Evolutionary conservation across 2,888 invertebrate species (phyloP).

Genomic region (Plagodis pulveraria): DNA sequence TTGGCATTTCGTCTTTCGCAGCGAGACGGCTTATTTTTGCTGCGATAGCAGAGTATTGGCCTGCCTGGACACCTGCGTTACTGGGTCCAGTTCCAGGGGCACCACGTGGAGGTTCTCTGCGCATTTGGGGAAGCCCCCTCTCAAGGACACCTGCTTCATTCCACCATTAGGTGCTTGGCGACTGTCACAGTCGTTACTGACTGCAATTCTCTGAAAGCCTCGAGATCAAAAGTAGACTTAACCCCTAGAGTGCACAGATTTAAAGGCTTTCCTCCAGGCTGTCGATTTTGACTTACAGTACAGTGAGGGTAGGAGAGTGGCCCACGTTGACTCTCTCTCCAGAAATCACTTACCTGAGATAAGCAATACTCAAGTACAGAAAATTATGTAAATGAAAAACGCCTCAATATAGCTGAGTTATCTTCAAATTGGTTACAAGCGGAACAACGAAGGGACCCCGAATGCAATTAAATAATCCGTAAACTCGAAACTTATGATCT

Average conservation of each 20-base stretch:
- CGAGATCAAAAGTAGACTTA: conserved; percentile 14
- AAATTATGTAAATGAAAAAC: neutral
- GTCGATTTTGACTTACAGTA: conserved; percentile 10
- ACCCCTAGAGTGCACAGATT: conserved; percentile 42
- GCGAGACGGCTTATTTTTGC: too few relatives aligned
- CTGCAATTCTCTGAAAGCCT: conserved; percentile 36
- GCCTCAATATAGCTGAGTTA: conserved; percentile 10
- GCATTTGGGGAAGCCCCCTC: conserved; percentile 36
- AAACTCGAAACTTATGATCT: conserved; percentile 1
- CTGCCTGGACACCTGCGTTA: too few relatives aligned
- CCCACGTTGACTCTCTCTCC: conserved; percentile 39
- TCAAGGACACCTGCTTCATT: conserved; percentile 31
- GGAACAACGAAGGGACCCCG: conserved; percentile 26
- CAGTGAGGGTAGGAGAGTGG: conserved; percentile 1
- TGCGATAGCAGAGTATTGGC: too few relatives aligned
- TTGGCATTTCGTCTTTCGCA: conserved; percentile 30
- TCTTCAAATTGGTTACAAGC: conserved; percentile 20
- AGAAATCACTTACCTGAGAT: conserved; percentile 29
- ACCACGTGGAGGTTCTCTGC: too few relatives aligned
- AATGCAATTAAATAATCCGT: neutral
- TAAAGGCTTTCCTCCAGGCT: conserved; percentile 18
- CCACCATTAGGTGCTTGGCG: conserved; percentile 34
- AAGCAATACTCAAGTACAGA: neutral
- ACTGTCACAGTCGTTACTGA: conserved; percentile 39
- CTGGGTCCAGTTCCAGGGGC: too few relatives aligned